These are phyloP conservation scores for Orthosia cruda DNA, from an alignment of 2,888 invertebrate genomes.

Conservation along the genomic window DNA sequence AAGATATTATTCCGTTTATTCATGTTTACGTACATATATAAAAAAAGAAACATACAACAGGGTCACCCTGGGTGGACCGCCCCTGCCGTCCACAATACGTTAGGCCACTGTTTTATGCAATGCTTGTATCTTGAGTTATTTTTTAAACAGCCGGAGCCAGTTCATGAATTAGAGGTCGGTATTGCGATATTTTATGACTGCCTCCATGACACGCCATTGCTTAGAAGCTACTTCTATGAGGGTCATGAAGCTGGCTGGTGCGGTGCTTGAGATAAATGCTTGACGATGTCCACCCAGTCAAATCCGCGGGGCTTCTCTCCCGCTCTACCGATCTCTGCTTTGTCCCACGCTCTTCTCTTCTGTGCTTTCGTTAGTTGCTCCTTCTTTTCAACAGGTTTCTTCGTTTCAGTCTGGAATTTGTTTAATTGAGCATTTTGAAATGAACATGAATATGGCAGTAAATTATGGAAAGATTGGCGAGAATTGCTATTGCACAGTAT, in stretches of 20 bases:
- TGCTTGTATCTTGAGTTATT: no score
- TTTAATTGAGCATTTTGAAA: no score
- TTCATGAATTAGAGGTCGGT: not conserved
- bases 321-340: conserved; percentile 94
- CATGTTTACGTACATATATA: no score
- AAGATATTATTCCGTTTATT: no score
- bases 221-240: conserved; percentile 5
- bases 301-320: conserved; percentile 97
- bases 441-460: no score
- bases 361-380: conserved; percentile 98
- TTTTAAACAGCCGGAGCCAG: not conserved
- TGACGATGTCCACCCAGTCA: conserved; percentile 99
- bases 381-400: conserved; percentile 93
- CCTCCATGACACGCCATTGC: not conserved
- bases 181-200: conserved; percentile 13
- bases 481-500: no score
- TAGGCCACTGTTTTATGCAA: no score
- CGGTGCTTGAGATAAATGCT: conserved; percentile 96
- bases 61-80: no score
- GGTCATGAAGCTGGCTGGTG: conserved; percentile 84
- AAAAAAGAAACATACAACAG: no score
- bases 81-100: no score
- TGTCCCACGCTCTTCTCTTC: conserved; percentile 97
- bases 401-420: conserved; percentile 82
- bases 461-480: no score